These are phyloP conservation scores for Gadopsis bispinosus DNA, from an alignment of 2,797 vertebrate genomes.

Conservation along the genomic window DNA sequence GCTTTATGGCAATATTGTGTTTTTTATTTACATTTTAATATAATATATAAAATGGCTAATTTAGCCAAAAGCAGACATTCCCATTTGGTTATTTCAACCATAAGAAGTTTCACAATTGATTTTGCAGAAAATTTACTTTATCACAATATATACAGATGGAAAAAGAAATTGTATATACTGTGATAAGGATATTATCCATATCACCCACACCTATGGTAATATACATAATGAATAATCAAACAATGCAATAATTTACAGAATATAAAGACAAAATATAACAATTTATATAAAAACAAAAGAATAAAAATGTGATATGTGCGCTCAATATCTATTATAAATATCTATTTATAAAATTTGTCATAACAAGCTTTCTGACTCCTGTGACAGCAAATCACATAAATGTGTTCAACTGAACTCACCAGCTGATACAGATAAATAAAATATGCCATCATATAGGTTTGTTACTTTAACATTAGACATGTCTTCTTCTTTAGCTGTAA, in stretches of 20 bases:
- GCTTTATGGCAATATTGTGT: neutral
- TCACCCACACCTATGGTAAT: neutral
- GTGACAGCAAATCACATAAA: neutral
- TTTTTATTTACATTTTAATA: neutral
- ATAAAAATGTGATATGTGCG: neutral
- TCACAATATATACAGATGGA: neutral
- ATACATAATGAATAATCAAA: neutral
- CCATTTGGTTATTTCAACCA: neutral
- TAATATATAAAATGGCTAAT: neutral
- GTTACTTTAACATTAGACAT: neutral
- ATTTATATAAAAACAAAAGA: neutral
- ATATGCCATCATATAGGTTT: neutral
- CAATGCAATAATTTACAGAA: neutral
- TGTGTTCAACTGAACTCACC: neutral
- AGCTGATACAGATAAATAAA: neutral
- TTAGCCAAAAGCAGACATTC: neutral
- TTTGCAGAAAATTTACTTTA: neutral
- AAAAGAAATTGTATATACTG: neutral
- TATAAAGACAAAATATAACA: neutral
- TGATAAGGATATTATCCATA: neutral
- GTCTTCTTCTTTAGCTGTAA: slow-evolving; percentile 15
- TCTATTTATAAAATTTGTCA: neutral
- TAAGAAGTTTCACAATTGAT: neutral
- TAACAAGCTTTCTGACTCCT: neutral
- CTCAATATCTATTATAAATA: neutral